A percentile compares a stretch with the other conserved stretches of the same genome.
These are phyloP conservation scores for Tachina grossa DNA, from an alignment of 2,888 invertebrate genomes.

Conservation along the genomic window DNA sequence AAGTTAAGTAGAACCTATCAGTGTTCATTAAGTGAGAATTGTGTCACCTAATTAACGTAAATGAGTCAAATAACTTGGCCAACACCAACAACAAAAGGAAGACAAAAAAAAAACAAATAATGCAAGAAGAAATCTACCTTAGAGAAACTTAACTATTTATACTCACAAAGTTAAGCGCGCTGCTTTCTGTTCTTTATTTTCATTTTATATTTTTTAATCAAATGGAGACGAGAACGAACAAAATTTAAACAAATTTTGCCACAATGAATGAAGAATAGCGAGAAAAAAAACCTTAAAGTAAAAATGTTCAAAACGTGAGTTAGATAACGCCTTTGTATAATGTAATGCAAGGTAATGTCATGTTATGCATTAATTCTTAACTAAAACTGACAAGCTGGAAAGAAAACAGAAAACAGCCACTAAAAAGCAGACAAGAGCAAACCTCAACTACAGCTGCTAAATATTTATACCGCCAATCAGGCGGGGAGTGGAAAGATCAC, in stretches of 20 bases:
- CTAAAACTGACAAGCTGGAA: conserved; percentile 57
- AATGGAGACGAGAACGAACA: conserved; percentile 44
- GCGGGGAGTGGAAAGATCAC: not conserved
- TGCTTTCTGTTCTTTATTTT: conserved; percentile 17
- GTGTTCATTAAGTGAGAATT: conserved; percentile 81
- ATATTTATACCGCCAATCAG: conserved; percentile 17
- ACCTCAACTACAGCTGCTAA: conserved; percentile 46
- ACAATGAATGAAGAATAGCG: conserved; percentile 17
- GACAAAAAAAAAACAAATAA: conserved; percentile 74
- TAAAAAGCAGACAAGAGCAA: conserved; percentile 25
- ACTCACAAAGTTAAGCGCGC: conserved; percentile 52
- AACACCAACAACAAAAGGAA: conserved; percentile 73
- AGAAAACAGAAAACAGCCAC: conserved; percentile 10
- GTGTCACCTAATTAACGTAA: conserved; percentile 82
- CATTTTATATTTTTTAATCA: conserved; percentile 20
- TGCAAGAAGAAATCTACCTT: conserved; percentile 51
- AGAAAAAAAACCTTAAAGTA: conserved; percentile 12
- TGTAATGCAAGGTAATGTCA: conserved; percentile 71
- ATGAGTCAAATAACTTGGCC: conserved; percentile 73
- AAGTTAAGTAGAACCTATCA: conserved; percentile 69
- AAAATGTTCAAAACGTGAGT: conserved; percentile 68
- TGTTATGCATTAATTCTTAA: conserved; percentile 71
- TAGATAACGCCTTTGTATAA: conserved; percentile 71
- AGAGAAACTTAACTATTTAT: conserved; percentile 23
- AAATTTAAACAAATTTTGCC: conserved; percentile 49